Evolutionary conservation across 2,113 vertebrate genomes (phyloP).

Genomic region (Leiothrix lutea): DNA sequence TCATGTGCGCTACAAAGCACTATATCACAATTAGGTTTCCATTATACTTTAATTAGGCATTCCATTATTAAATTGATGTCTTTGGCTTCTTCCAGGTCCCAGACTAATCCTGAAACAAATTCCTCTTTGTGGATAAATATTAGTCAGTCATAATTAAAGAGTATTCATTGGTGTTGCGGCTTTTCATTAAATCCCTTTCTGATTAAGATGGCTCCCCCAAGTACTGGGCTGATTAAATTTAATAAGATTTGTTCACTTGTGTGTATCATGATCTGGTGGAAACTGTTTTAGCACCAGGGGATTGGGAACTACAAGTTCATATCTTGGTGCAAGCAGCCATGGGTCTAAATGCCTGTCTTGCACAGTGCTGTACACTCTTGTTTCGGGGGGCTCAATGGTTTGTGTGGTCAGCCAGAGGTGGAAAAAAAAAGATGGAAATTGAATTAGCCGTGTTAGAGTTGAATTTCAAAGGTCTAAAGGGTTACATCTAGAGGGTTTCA

Average conservation of each 20-base stretch:
- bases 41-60: slow-evolving; percentile 78
- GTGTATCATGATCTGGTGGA: slow-evolving; percentile 53
- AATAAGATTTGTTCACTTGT: slow-evolving; percentile 71
- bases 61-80: slow-evolving; percentile 74
- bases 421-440: not conserved
- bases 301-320: slow-evolving; percentile 19
- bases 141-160: slow-evolving; percentile 71
- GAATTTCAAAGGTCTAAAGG: not conserved
- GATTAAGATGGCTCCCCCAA: slow-evolving; percentile 71
- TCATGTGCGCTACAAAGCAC: slow-evolving; percentile 63
- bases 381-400: not conserved
- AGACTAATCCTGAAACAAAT: slow-evolving; percentile 75
- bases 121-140: slow-evolving; percentile 75
- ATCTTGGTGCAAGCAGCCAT: not conserved
- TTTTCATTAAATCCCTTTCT: slow-evolving; percentile 77
- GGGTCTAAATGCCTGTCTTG: not conserved
- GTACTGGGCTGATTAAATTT: slow-evolving; percentile 66
- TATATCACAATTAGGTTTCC: slow-evolving; percentile 76
- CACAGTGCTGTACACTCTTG: not conserved
- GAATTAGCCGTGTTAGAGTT: not conserved
- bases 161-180: slow-evolving; percentile 53
- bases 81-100: slow-evolving; percentile 69
- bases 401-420: not conserved
- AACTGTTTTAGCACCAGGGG: slow-evolving; percentile 58
- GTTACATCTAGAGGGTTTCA: not conserved